phyloP scores from a whole-genome alignment of 2,888 invertebrate species.

The Corythucha ciliata region DNA sequence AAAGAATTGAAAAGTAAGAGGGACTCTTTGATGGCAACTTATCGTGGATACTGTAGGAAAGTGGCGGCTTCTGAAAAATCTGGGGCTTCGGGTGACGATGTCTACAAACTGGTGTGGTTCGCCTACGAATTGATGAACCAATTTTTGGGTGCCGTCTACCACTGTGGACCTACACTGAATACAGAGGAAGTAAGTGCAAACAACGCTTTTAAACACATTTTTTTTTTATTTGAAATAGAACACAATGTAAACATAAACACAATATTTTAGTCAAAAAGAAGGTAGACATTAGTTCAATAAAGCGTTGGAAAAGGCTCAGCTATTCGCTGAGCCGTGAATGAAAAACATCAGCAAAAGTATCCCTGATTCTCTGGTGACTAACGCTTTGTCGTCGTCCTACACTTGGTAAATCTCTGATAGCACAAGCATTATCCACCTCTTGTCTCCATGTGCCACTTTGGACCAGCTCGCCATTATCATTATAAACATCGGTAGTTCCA shows the following conservation, averaged over 20 bases:
- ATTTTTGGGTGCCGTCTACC: neutral
- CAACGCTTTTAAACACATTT: too few species aligned
- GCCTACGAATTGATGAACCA: neutral
- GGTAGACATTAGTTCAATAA: neutral
- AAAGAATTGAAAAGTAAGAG: constrained; percentile 29
- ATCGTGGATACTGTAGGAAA: constrained; percentile 42
- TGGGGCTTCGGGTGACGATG: too few species aligned
- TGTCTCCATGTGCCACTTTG: constrained; percentile 1
- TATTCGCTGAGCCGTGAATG: constrained; percentile 5
- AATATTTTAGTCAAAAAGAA: neutral
- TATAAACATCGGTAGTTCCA: constrained; percentile 28
- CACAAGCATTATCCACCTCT: neutral
- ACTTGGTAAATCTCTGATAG: constrained; percentile 1
- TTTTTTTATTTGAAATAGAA: too few species aligned
- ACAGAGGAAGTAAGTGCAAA: constrained; percentile 1
- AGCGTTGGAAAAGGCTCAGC: constrained; percentile 1
- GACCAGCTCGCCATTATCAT: neutral
- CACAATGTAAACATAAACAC: neutral
- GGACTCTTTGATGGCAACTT: constrained; percentile 31
- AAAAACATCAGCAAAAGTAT: constrained; percentile 6
- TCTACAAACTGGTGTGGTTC: too few species aligned
- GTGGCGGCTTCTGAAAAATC: constrained; percentile 37
- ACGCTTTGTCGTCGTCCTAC: neutral
- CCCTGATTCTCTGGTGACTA: neutral
- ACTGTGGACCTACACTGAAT: neutral